These are phyloP conservation scores for Odontamblyopus lacepedii DNA, from an alignment of 2,797 vertebrate species.

Conservation along the genomic window DNA sequence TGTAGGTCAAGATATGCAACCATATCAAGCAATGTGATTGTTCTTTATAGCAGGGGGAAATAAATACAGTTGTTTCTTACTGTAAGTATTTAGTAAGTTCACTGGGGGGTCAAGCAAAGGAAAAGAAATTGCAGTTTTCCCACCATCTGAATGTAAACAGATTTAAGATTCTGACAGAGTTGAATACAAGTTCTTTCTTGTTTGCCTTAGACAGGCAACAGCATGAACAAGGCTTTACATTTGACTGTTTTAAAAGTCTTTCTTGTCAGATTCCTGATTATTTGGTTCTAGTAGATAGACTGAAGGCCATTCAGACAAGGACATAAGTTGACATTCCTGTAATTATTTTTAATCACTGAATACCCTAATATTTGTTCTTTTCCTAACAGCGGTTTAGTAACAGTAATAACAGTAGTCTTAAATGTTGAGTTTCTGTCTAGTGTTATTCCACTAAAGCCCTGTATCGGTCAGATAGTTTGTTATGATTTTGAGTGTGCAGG, in stretches of 20 bases:
- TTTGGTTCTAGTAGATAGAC: constrained; percentile 16
- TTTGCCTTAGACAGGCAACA: constrained; percentile 20
- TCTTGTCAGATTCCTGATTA: constrained; percentile 31
- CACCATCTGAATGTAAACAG: neutral
- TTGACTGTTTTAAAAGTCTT: neutral
- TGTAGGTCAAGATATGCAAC: neutral
- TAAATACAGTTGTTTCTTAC: neutral
- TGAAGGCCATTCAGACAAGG: constrained; percentile 33
- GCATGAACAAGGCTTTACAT: constrained; percentile 11
- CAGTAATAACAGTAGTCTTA: neutral
- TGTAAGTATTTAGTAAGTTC: neutral
- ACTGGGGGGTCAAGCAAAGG: constrained; percentile 9
- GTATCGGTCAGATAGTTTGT: neutral
- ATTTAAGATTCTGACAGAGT: neutral
- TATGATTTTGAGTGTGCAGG: neutral
- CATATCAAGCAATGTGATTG: neutral
- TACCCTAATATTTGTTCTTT: constrained; percentile 15
- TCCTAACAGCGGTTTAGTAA: constrained; percentile 3
- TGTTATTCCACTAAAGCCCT: neutral
- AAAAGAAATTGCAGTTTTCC: constrained; percentile 6
- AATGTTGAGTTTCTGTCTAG: neutral
- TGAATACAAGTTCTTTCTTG: neutral
- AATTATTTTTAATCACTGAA: constrained; percentile 38
- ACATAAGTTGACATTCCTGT: constrained; percentile 29
- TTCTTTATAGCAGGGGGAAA: neutral